Conservation (phyloP, 1,140 invertebrate species). For the Penaeus japonicus region DNA sequence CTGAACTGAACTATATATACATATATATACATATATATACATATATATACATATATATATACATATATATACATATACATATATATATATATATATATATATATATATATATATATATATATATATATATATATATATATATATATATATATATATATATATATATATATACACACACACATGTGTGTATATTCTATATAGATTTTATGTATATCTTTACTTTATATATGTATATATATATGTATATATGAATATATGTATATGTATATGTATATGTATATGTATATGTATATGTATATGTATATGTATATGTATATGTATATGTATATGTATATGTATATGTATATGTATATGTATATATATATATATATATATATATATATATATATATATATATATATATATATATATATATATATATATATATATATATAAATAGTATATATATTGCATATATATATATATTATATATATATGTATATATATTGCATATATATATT, state of each 20-base stretch:
- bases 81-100: too few relatives aligned
- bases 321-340: not conserved
- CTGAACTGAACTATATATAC: too few relatives aligned
- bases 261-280: not conserved
- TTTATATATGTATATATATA: too few relatives aligned
- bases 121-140: too few relatives aligned
- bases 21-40: too few relatives aligned
- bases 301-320: not conserved
- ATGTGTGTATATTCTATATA: too few relatives aligned
- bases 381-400: not conserved
- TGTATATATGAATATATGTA: not conserved
- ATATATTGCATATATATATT: too few relatives aligned
- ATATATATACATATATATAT: not conserved
- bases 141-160: too few relatives aligned
- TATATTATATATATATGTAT: too few relatives aligned
- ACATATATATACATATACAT: not conserved
- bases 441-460: not conserved
- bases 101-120: too few relatives aligned
- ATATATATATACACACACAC: too few relatives aligned
- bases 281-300: not conserved
- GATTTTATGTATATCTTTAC: too few relatives aligned
- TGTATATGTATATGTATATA: not conserved
- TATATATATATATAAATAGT: not conserved
- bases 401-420: not conserved
- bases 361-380: not conserved